Conservation (phyloP, 1,140 invertebrate species). For the Octopus sinensis region DNA sequence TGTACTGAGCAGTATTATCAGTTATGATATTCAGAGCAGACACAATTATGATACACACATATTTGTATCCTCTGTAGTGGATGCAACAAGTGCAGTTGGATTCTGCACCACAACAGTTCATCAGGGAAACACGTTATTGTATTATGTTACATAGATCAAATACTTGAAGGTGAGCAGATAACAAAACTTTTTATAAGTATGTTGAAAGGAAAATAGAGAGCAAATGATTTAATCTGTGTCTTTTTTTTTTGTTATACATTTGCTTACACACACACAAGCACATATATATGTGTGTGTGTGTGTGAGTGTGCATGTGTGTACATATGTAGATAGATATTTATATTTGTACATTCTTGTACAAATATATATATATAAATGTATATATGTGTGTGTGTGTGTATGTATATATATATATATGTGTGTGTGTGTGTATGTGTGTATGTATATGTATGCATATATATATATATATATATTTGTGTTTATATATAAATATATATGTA, state of each 20-base stretch:
- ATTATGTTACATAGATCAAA: too few species aligned
- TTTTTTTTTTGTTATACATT: not conserved
- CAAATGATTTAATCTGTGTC: too few species aligned
- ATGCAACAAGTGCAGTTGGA: too few species aligned
- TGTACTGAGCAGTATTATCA: too few species aligned
- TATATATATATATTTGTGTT: not conserved
- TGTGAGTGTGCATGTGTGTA: not conserved
- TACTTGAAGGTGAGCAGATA: too few species aligned
- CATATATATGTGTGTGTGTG: not conserved
- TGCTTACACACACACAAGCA: not conserved
- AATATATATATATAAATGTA: not conserved
- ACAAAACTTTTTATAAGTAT: too few species aligned
- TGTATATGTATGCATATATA: not conserved
- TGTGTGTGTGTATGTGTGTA: not conserved
- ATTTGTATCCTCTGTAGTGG: too few species aligned
- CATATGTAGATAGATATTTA: not conserved
- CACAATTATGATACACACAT: too few species aligned
- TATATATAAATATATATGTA: not conserved
- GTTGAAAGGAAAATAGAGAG: too few species aligned
- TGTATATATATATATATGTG: not conserved
- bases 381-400: not conserved
- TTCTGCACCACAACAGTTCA: too few species aligned
- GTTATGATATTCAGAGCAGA: too few species aligned
- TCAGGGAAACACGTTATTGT: too few species aligned
- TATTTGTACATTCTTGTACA: not conserved